These are phyloP conservation scores for Acanthurus lineatus DNA, from an alignment of 2,797 vertebrate species.

Conservation along the genomic window DNA sequence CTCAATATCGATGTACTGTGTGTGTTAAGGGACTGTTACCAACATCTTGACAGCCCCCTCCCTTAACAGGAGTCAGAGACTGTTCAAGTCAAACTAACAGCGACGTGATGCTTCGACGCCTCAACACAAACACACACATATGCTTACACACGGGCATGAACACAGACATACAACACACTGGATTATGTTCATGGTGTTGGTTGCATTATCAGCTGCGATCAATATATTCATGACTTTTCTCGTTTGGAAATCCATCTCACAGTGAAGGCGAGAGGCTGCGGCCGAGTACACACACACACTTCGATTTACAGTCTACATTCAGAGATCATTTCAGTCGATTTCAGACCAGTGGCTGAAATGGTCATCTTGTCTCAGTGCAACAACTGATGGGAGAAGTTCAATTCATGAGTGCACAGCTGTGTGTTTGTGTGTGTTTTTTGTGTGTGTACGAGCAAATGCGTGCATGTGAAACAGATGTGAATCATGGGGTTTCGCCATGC, in stretches of 20 bases:
- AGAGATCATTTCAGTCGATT: constrained; percentile 66
- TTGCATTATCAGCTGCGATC: constrained; percentile 71
- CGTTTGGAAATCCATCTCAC: constrained; percentile 74
- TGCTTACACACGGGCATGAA: constrained; percentile 37
- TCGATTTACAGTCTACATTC: constrained; percentile 68
- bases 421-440: constrained; percentile 6
- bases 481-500: constrained; percentile 51
- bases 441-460: constrained; percentile 8
- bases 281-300: constrained; percentile 38
- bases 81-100: constrained; percentile 52
- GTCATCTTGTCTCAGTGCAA: constrained; percentile 55
- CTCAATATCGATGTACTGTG: constrained; percentile 61
- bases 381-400: constrained; percentile 51
- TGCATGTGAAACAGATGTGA: constrained; percentile 40
- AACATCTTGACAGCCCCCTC: constrained; percentile 36
- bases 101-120: constrained; percentile 35
- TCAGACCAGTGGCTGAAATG: constrained; percentile 53
- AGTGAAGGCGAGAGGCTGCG: constrained; percentile 54
- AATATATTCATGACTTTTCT: constrained; percentile 77
- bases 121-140: constrained; percentile 49
- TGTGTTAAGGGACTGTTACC: constrained; percentile 69
- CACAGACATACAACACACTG: constrained; percentile 60
- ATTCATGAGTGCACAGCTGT: constrained; percentile 16
- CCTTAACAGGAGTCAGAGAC: constrained; percentile 32
- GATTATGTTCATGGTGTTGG: constrained; percentile 61